Percentiles rank a stretch among this genome's conserved stretches.
Evolutionary conservation across 1,140 invertebrate species (phyloP).

Genomic region (Drosophila albomicans): DNA sequence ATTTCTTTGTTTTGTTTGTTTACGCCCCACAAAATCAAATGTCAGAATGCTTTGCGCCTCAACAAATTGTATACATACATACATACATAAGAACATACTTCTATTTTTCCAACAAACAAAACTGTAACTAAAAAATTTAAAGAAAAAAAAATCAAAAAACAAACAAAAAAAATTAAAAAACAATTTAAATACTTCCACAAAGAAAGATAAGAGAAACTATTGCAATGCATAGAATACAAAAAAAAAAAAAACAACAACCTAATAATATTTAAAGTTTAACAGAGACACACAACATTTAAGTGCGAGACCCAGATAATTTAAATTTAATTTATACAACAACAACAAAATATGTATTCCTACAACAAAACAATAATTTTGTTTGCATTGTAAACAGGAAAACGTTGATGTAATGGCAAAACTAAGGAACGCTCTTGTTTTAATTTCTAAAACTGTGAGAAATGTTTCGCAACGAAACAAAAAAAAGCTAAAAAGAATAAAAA

Average conservation of each 20-base stretch:
- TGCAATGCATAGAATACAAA: conserved; percentile 35
- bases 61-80: conserved; percentile 36
- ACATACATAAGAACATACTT: conserved; percentile 60
- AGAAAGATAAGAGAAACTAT: conserved; percentile 27
- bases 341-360: conserved; percentile 66
- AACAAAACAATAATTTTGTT: conserved; percentile 63
- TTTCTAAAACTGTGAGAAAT: conserved; percentile 79
- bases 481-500: conserved; percentile 35
- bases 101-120: conserved; percentile 73
- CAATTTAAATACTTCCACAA: conserved; percentile 43
- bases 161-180: conserved; percentile 32
- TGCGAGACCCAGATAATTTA: conserved; percentile 59
- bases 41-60: conserved; percentile 63
- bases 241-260: conserved; percentile 16
- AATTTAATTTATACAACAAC: conserved; percentile 49
- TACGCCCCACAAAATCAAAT: conserved; percentile 69
- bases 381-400: conserved; percentile 64
- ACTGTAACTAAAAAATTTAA: conserved; percentile 46
- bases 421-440: conserved; percentile 58
- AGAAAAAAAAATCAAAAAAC: conserved; percentile 32
- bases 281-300: conserved; percentile 36
- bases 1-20: conserved; percentile 45
- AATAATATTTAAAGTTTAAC: conserved; percentile 19
- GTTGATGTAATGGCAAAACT: conserved; percentile 51
- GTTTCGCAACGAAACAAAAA: conserved; percentile 83